Conservation (phyloP, 2,888 invertebrate genomes). For the Drosophila picticornis region DNA sequence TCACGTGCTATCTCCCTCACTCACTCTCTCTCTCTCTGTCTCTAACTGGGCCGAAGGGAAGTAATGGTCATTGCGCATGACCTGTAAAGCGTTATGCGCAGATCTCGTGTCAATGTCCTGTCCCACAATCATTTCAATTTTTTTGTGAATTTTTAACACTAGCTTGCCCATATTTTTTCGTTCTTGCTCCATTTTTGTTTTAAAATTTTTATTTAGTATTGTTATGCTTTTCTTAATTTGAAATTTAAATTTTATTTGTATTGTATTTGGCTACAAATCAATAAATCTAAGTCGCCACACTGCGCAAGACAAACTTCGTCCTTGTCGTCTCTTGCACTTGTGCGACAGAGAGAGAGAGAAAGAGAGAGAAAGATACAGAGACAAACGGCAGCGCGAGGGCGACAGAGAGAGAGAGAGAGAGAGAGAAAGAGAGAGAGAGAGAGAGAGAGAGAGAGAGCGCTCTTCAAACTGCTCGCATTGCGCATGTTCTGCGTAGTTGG, state of each 20-base stretch:
- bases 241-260: neutral
- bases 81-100: slow-evolving; percentile 77
- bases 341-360: slow-evolving; percentile 4
- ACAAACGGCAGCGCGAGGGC: slow-evolving; percentile 3
- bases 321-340: slow-evolving; percentile 35
- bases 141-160: neutral
- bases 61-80: slow-evolving; percentile 61
- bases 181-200: neutral
- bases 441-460: slow-evolving; percentile 7
- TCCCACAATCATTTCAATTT: slow-evolving; percentile 5
- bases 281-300: slow-evolving; percentile 45
- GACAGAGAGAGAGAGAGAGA: slow-evolving; percentile 9
- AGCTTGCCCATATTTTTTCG: neutral
- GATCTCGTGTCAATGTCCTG: slow-evolving; percentile 65
- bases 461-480: slow-evolving; percentile 19
- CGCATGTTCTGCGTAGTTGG: slow-evolving; percentile 65
- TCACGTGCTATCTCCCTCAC: slow-evolving; percentile 13
- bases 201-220: neutral
- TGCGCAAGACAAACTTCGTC: slow-evolving; percentile 68
- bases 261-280: slow-evolving; percentile 50
- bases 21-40: slow-evolving; percentile 20
- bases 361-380: slow-evolving; percentile 5
- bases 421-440: neutral
- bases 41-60: slow-evolving; percentile 7
- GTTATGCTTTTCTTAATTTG: neutral